Percentiles rank a stretch among this genome's conserved stretches.
phyloP scores from a whole-genome alignment of 2,888 invertebrate species.

The Arrhopalites spinosus region DNA sequence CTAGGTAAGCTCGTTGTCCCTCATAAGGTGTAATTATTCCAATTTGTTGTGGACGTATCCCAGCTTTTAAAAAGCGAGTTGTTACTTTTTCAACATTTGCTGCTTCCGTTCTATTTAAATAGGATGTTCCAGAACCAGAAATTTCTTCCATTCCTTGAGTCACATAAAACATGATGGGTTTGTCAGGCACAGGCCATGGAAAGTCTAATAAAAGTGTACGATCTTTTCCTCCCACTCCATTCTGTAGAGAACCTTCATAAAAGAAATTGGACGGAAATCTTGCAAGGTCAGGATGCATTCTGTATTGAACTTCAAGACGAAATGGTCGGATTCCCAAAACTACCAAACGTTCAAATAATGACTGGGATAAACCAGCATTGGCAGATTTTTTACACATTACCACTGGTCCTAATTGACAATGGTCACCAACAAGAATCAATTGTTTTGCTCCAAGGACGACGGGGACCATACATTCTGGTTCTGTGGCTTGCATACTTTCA shows the following conservation, averaged over 20 bases:
- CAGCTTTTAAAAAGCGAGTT: constrained; percentile 90
- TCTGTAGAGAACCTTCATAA: constrained; percentile 98
- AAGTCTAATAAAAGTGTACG: constrained; percentile 88
- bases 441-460: constrained; percentile 92
- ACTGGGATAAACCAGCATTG: constrained; percentile 93
- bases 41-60: constrained; percentile 96
- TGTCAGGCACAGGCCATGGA: constrained; percentile 94
- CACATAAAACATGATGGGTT: constrained; percentile 99
- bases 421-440: constrained; percentile 96
- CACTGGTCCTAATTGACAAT: constrained; percentile 97
- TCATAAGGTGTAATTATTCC: constrained; percentile 99
- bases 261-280: constrained; percentile 99
- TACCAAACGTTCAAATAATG: constrained; percentile 94
- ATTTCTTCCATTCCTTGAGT: constrained; percentile 99
- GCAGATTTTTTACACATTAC: constrained; percentile 99
- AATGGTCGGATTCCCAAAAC: constrained; percentile 96
- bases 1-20: constrained; percentile 92
- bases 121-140: constrained; percentile 97
- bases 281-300: constrained; percentile 98
- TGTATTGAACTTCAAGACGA: constrained; percentile 94
- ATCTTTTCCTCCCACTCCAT: constrained; percentile 94
- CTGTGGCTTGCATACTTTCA: constrained; percentile 96
- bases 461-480: constrained; percentile 95
- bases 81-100: constrained; percentile 98
- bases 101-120: constrained; percentile 96